A percentile compares a stretch with the other conserved stretches of the same genome.
These are phyloP conservation scores for Mionectes macconnelli DNA, from an alignment of 2,113 vertebrate species.

Conservation along the genomic window DNA sequence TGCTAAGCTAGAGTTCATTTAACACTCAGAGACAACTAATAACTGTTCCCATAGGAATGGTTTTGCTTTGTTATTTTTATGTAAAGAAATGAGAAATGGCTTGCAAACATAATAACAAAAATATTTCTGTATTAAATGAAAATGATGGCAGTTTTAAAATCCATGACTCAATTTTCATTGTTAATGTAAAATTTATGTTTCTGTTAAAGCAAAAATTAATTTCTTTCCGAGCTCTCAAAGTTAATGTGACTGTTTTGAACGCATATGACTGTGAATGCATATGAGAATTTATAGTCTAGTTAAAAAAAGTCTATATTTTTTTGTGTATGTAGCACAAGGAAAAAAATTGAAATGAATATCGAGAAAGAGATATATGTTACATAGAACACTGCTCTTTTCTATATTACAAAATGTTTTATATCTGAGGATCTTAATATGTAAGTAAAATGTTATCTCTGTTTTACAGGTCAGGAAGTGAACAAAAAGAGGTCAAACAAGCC, in stretches of 20 bases:
- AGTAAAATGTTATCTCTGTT: not conserved
- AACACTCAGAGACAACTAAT: not conserved
- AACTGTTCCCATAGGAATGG: not conserved
- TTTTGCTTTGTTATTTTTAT: not conserved
- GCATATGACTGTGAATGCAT: not conserved
- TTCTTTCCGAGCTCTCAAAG: not conserved
- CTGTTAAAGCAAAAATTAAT: not conserved
- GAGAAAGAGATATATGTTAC: not conserved
- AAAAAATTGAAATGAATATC: not conserved
- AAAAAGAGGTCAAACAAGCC: not conserved
- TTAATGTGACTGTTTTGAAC: not conserved
- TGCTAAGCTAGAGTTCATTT: not conserved
- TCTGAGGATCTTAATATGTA: not conserved
- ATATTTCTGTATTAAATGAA: not conserved
- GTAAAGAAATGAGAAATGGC: not conserved
- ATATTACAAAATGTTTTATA: not conserved
- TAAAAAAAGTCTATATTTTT: rapidly evolving
- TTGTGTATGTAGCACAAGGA: not conserved
- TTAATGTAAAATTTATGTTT: not conserved
- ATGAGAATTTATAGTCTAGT: not conserved
- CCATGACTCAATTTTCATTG: not conserved
- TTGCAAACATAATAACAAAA: not conserved
- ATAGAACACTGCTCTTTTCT: not conserved
- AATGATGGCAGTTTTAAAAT: not conserved
- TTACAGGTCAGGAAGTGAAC: not conserved